Evolutionary conservation across 92 coral and sea anemone genomes (phyloP), one percentile per base, ranked within the genome.

Genomic region (Porites divaricata): DNA sequence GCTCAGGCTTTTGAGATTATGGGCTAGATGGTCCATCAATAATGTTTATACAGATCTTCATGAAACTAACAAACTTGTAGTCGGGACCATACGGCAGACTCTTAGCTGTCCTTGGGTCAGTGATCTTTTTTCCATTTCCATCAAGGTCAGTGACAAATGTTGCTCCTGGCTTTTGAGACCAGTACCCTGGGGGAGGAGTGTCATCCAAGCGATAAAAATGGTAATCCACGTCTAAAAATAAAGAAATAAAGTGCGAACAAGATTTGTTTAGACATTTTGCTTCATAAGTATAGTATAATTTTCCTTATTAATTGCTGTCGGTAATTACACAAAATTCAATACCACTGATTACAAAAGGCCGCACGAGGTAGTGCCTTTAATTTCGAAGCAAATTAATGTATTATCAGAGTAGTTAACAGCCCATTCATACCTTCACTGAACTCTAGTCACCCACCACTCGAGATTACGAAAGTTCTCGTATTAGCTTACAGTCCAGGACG

Each of bases 151-250:
- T 81, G 17, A 53, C 85, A 14, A 41, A 0, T 0, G 51, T 54
- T 1, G 8, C 3, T 9, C 85, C 79, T 70, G 70, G 85, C 41
- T 81, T 81, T 0, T 81, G 85, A 54, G 85, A 35, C 45, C 45
- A 35, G 45, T 28, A 2, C 41, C 41, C 41, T 28, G 41, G 41
- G 41, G 41, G 41, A 28, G 2, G 0, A 28, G 41, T 28, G 45
- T 35, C 45, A 81, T 81, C 78, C 52, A 81, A 56, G 49, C 85
- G 85, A 69, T 81, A 81, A 78, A 78, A 81, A 45, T 81, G 85
- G 66, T 21, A 81, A 52, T 81, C 85, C n/a, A 49, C 78, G 1
- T 0, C 85, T 80, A 48, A 81, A 12, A 20, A 53, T 41, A 72
- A 45, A 14, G 76, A 72, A 20, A 72, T 11, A 41, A 2, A 72